These are phyloP conservation scores for Gonioctena quinquepunctata DNA, from an alignment of 1,140 invertebrate genomes.

Conservation along the genomic window DNA sequence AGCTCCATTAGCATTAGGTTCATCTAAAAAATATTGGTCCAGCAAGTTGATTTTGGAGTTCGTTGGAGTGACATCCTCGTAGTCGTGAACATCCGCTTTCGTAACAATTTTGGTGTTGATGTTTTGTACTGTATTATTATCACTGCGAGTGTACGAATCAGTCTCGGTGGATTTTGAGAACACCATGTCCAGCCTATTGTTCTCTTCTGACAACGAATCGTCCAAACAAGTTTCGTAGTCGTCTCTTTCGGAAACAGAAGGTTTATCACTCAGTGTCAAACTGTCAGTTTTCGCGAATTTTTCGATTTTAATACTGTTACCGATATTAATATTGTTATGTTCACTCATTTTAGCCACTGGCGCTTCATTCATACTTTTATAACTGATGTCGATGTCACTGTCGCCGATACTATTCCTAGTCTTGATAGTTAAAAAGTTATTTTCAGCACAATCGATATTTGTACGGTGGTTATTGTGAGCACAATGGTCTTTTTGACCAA, in stretches of 20 bases:
- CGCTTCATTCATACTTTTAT: conserved; percentile 42
- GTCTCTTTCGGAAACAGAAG: conserved; percentile 36
- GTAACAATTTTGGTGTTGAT: not conserved
- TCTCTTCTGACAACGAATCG: conserved; percentile 50
- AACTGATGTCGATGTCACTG: conserved; percentile 46
- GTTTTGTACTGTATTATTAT: conserved; percentile 6
- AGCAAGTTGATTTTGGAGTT: conserved; percentile 41
- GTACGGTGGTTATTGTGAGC: conserved; percentile 25
- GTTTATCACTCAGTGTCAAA: conserved; percentile 39
- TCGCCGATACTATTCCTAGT: conserved; percentile 33
- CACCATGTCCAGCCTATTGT: not conserved
- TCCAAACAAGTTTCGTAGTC: conserved; percentile 53
- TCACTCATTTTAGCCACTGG: not conserved
- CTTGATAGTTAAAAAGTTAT: conserved; percentile 28
- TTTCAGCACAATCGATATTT: conserved; percentile 32
- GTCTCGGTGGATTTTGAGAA: conserved; percentile 14
- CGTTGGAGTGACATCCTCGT: conserved; percentile 42
- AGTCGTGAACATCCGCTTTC: not conserved
- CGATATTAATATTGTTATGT: conserved; percentile 1
- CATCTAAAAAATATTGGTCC: conserved; percentile 12
- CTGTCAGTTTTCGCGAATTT: conserved; percentile 32
- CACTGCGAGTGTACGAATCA: not conserved
- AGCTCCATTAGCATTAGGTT: conserved; percentile 10
- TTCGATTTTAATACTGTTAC: conserved; percentile 9
- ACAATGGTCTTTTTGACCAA: conserved; percentile 34